Evolutionary conservation across 2,888 invertebrate species (phyloP).

Genomic region (Hoplodrina blanda): DNA sequence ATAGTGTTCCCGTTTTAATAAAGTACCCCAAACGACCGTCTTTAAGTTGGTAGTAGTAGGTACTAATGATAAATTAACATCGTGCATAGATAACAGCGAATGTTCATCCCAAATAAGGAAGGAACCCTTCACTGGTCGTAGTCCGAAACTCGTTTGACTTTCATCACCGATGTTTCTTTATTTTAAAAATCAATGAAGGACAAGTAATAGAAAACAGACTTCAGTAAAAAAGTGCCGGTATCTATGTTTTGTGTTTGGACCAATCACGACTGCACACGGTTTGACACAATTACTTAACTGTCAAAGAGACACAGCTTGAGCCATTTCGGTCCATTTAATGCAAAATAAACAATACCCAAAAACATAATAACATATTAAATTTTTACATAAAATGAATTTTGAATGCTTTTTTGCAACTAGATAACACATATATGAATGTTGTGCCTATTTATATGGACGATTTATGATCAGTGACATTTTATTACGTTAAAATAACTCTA

Average conservation of each 20-base stretch:
- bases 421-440: too few relatives aligned
- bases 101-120: not conserved
- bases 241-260: conserved; percentile 22
- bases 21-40: not conserved
- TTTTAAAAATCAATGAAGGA: conserved; percentile 18
- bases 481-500: not conserved
- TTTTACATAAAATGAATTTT: too few relatives aligned
- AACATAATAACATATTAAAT: not conserved
- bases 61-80: too few relatives aligned
- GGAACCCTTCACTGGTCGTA: not conserved
- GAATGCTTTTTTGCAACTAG: too few relatives aligned
- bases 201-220: conserved; percentile 54
- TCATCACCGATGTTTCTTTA: too few relatives aligned
- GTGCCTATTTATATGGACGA: too few relatives aligned
- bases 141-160: not conserved
- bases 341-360: conserved; percentile 1
- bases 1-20: too few relatives aligned
- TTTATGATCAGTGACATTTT: too few relatives aligned
- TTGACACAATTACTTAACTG: conserved; percentile 9
- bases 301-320: conserved; percentile 7
- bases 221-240: not conserved
- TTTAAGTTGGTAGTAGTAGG: too few relatives aligned
- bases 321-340: conserved; percentile 25
- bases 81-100: too few relatives aligned
- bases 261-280: conserved; percentile 63